Evolutionary conservation across 2,888 invertebrate species (phyloP), one percentile per base, ranked within the genome.

Genomic region (Drosophila eohydei): DNA sequence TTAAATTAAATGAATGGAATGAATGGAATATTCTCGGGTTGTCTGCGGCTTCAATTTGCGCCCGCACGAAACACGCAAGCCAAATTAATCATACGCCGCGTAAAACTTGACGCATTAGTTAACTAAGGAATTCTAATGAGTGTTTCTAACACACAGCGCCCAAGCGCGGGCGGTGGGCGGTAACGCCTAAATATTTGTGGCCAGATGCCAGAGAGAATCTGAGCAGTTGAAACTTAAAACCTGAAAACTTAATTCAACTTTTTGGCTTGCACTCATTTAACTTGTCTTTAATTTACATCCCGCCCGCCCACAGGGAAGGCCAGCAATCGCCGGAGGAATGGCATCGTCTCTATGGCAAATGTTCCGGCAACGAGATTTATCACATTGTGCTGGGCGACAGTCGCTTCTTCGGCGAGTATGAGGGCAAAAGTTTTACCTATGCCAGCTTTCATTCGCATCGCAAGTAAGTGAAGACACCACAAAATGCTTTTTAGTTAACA

Each of bases 331-430:
- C 96, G 44, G 99, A 99, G 93, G 98, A 99, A 93, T 99, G 99
- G 99, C 99, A 99, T 93, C 95, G 98, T 60, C 94, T 98, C n/a
- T 99, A 99, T 92, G 99, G 99, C 21, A 97, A 98, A 92, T 99
- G 99, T 93, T 99, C 99, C 2, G 99, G 99, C 81, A 99, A 99
- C 93, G 99, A 99, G 94, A 99, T 99, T 91, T 99, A 99, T 94
- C 98, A 99, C 93, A 99, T 99, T 82, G 95, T 97, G 69, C 95
- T 99, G 65, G 97, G 97, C 21, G 98, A 98, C 92, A 98, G 98
- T 90, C 95, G 98, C 77, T 99, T 99, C 94, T 99, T 99, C 92
- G 98, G 98, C 32, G 99, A 99, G 93, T 99, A 98, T 93, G 98
- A 98, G 92, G 99, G 99, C 61, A 99, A 99, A 93, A 98, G 98